Base-by-base conservation (phyloP, 1,140 invertebrate species). In the Drosophila saltans region DNA sequence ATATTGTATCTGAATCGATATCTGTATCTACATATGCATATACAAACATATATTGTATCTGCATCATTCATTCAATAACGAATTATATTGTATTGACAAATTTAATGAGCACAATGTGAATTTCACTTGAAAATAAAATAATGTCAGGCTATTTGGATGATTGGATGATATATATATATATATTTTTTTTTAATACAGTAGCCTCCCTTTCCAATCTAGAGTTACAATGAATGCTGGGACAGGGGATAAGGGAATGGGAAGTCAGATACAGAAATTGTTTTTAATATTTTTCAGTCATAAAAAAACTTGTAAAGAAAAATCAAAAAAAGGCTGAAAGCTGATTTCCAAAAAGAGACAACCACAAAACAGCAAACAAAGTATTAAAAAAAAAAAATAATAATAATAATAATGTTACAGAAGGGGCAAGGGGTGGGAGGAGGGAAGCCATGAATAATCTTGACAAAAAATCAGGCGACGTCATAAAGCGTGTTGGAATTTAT, bases 401-500 rank as follows among this genome's bases (percentile, higher is more conserved):
- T 58, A 64, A 73, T 30, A 30, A 3, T 3, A 3, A 57, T 68
- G 41, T 69, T 61, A 52, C 69, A 30, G 16, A 16, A 16, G 16
- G 30, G 36, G 64, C 2, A 30, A 4, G 28, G 28, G 28, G 28
- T 30, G 33, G 33, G 28, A 4, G 33, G 33, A 36, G 28, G 28
- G 28, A 30, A 58, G 41, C 66, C 30, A 40, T 77, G 73, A 70
- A 76, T 76, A 76, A 77, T 77, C 74, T 70, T 66, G 56, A 70
- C 73, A 69, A 61, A 77, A 52, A 69, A 76, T 76, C 72, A 55
- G 66, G 55, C 74, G 43, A 86, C 83, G 83, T 88, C 83, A 88
- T 89, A 83, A 88, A 89, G 83, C 83, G 83, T 88, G 83, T 74
- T 89, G 83, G 83, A 88, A 88, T 88, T 86, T 52, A 52, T 52